These are phyloP conservation scores for Adrianichthys oophorus DNA, from an alignment of 2,797 vertebrate genomes.

Conservation along the genomic window DNA sequence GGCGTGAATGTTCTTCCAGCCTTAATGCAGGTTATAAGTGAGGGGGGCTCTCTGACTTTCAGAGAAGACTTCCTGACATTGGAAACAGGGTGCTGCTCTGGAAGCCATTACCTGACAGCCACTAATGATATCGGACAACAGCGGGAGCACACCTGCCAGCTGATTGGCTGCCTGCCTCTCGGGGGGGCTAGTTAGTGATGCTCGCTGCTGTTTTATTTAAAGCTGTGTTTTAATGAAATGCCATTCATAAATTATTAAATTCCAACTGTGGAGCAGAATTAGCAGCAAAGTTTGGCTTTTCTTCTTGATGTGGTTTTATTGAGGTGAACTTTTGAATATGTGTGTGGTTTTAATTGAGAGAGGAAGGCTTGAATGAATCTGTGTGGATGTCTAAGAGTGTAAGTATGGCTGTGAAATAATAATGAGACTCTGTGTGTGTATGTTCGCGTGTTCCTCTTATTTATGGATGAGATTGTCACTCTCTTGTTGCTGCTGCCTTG, in stretches of 20 bases:
- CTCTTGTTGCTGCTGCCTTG: conserved; percentile 41
- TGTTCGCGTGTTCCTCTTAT: conserved; percentile 30
- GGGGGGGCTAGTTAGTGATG: conserved; percentile 67
- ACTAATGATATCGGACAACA: conserved; percentile 62
- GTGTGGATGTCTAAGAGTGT: background rate
- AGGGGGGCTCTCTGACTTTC: conserved; percentile 33
- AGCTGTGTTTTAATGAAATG: conserved; percentile 65
- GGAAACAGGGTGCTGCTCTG: conserved; percentile 42
- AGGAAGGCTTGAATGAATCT: conserved; percentile 4
- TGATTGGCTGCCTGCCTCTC: conserved; percentile 58
- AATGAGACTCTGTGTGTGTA: conserved; percentile 5
- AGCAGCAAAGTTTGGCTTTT: conserved; percentile 15
- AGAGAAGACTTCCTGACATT: conserved; percentile 58
- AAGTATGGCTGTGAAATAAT: conserved; percentile 15
- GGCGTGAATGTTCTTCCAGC: conserved; percentile 17
- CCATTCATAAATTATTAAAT: conserved; percentile 58
- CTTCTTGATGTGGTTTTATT: conserved; percentile 19
- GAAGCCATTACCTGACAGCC: conserved; percentile 62
- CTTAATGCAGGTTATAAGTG: background rate
- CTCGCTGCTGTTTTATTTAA: conserved; percentile 72
- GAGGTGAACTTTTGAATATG: conserved; percentile 28
- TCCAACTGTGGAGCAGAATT: conserved; percentile 33
- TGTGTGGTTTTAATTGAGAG: conserved; percentile 11
- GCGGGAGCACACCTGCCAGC: conserved; percentile 55
- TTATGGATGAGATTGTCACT: conserved; percentile 51